Evolutionary conservation across 2,113 vertebrate species (phyloP), one percentile per base, ranked within the genome.

Genomic region (Dipodomys stephensi): DNA sequence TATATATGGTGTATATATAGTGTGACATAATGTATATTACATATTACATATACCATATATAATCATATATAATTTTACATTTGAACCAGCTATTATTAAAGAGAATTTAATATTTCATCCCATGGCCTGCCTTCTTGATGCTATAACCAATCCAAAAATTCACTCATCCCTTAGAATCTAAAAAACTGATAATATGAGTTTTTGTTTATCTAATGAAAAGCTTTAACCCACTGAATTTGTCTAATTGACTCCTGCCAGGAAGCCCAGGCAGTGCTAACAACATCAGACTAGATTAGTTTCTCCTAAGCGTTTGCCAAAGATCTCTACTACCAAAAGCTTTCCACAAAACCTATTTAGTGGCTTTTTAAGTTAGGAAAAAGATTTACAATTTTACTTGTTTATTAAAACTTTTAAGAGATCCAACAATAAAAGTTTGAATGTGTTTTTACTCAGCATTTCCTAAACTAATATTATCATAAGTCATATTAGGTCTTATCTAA

Each of bases 101-200:
- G 22, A 60, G 73, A 77, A 64, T 68, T 35, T 6, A 83, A 82
- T 82, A 60, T 19, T 18, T 49, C 49, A 20, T 82, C 67, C 71
- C 68, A 19, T 44, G 16, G 39, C 5, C 19, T 73, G 12, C 10
- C 49, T 49, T 12, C 7, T 62, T 57, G 23, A 46, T 67, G 72
- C n/a, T 32, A 35, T 79, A 92, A 83, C 9, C 28, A 57, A 65
- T 92, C 13, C 46, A 90, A 76, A 93, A 86, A 35, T 86, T 76
- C 27, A 91, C 68, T 90, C 92, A 73, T 62, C 94, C n/a, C 12
- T 85, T 69, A 87, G 85, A 90, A 72, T 69, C n/a, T 69, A 49
- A 80, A 77, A 87, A 20, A 32, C 9, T 62, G 1, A 28, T 35
- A 39, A 46, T 5, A 71, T 22, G 68, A 25, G 2, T 28, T 88